Evolutionary conservation across 2,888 invertebrate species (phyloP).

Genomic region (Lycaena phlaeas): DNA sequence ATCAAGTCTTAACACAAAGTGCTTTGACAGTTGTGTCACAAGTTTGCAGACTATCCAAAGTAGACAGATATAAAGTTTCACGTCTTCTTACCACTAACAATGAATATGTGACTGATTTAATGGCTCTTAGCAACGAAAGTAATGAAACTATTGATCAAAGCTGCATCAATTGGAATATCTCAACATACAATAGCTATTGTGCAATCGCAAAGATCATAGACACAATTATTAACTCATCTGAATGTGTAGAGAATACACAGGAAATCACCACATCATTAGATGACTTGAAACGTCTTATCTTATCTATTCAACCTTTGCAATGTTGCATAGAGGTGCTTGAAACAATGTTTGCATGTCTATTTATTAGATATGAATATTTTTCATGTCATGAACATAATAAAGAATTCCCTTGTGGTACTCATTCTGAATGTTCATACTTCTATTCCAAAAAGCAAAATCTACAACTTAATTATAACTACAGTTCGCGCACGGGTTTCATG

Average conservation of each 20-base stretch:
- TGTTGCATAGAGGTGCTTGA: slow-evolving; percentile 77
- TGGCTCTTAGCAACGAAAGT: slow-evolving; percentile 34
- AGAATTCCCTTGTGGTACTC: slow-evolving; percentile 53
- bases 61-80: slow-evolving; percentile 66
- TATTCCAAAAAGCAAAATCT: slow-evolving; percentile 54
- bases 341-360: slow-evolving; percentile 81
- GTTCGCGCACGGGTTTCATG: slow-evolving; percentile 62
- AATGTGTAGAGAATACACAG: slow-evolving; percentile 39
- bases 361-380: slow-evolving; percentile 76
- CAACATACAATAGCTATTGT: slow-evolving; percentile 66
- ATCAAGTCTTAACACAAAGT: slow-evolving; percentile 56
- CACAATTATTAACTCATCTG: slow-evolving; percentile 52
- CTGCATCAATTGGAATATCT: slow-evolving; percentile 52
- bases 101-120: slow-evolving; percentile 51
- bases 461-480: slow-evolving; percentile 32
- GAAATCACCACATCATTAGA: slow-evolving; percentile 54
- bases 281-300: slow-evolving; percentile 57
- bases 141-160: slow-evolving; percentile 29
- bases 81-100: slow-evolving; percentile 58
- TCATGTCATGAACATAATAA: slow-evolving; percentile 64
- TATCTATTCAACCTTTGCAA: slow-evolving; percentile 55
- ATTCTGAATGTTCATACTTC: slow-evolving; percentile 65
- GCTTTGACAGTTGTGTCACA: slow-evolving; percentile 66
- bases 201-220: slow-evolving; percentile 65
- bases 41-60: slow-evolving; percentile 58